Conservation (phyloP, 2,113 vertebrate species). For the Dolichotis patagonum region DNA sequence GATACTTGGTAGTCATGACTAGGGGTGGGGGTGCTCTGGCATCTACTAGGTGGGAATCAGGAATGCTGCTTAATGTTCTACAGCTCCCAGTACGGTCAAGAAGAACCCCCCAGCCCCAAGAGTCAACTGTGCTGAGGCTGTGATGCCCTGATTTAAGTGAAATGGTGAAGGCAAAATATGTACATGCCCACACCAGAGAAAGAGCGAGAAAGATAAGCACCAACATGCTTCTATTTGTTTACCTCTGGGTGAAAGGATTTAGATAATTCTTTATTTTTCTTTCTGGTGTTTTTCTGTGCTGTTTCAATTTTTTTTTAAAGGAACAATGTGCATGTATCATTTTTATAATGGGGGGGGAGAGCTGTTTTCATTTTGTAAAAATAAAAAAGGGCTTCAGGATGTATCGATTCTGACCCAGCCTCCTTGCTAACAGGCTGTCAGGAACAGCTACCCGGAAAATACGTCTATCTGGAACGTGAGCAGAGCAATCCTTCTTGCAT, state of each 20-base stretch:
- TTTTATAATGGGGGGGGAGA: conserved; percentile 63
- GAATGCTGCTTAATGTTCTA: neutral
- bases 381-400: conserved; percentile 30
- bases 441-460: conserved; percentile 31
- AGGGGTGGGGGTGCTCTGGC: neutral
- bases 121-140: rapidly evolving
- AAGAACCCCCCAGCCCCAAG: neutral
- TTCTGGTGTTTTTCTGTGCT: conserved; percentile 42
- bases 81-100: rapidly evolving
- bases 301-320: conserved; percentile 55
- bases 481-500: neutral
- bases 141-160: neutral
- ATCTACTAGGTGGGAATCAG: neutral
- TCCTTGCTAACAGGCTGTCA: conserved; percentile 55
- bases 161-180: rapidly evolving
- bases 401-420: neutral
- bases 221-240: neutral
- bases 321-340: conserved; percentile 54
- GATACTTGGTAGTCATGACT: neutral
- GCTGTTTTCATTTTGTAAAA: conserved; percentile 69
- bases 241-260: conserved; percentile 21
- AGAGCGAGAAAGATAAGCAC: neutral
- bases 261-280: conserved; percentile 51
- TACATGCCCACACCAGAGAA: rapidly evolving
- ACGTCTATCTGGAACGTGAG: neutral